Evolutionary conservation across 2,113 vertebrate species (phyloP), one percentile per base, ranked within the genome.

Genomic region (Gymnocephalus cernua): DNA sequence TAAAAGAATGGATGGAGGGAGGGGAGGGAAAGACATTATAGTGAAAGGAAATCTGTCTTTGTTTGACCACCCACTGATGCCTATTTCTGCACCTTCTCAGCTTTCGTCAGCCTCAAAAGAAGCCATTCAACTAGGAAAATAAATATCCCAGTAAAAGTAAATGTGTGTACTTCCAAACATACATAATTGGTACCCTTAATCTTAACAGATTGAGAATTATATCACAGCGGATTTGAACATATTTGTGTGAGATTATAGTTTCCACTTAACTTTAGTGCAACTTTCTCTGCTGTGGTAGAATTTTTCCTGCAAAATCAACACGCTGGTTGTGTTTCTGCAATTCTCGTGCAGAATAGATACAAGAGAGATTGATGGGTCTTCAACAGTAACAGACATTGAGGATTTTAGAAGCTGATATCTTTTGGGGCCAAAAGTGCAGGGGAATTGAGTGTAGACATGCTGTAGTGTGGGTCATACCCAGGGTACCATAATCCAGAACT

Each of bases 1-100:
- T 79, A 75, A 86, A 83, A 74, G 75, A 68, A 78, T 58, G 65
- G 63, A 57, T 41, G 48, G 13, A 18, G 45, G 53, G 71, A 67
- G 59, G n/a, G 38, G 64, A 87, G 69, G 62, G 51, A 57, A 67
- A 71, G 71, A 73, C 29, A 73, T 41, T 41, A 41, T 11, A 61
- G 61, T 14, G 66, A 82, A 66, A 9, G 63, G 44, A 79, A 83
- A 85, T 85, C 62, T 75, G 62, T 67, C 70, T 82, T 84, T 77
- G 64, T 74, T 66, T 25, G 61, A 78, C 75, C 61, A 78, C 65
- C 65, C 65, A 67, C 62, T 29, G 32, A 67, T 58, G 71, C 72
- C 38, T 75, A 6, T 68, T 78, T 45, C 63, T 76, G 48, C 56
- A 85, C 6, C 18, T 74, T 77, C 66, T 41, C 75, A 45, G 64